Conservation (phyloP, 2,113 vertebrate genomes). For the Climacteris rufus region DNA sequence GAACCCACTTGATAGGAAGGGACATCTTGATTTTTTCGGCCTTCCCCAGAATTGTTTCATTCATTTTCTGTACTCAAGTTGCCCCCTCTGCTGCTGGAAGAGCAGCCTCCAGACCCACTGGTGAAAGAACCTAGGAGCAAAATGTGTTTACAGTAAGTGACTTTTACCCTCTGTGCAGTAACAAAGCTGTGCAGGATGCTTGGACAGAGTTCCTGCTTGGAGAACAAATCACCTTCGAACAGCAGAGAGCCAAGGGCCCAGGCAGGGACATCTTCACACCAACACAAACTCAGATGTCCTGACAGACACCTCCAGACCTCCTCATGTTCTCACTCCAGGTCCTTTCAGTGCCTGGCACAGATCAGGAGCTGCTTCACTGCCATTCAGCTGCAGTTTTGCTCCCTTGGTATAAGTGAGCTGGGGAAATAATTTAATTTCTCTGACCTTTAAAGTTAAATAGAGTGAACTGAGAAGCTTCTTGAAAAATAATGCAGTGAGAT, state of each 20-base stretch:
- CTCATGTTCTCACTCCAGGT: not conserved
- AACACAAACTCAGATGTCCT: fast-evolving
- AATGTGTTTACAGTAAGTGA: fast-evolving
- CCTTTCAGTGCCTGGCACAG: not conserved
- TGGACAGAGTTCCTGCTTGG: not conserved
- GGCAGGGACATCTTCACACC: not conserved
- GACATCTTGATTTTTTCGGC: not conserved
- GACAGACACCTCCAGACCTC: not conserved
- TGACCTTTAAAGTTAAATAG: conserved; percentile 40
- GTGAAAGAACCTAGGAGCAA: not conserved
- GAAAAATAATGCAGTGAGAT: conserved; percentile 45
- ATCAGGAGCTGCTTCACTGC: fast-evolving
- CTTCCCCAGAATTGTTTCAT: not conserved
- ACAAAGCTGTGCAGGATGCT: not conserved
- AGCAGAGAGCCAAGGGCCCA: not conserved
- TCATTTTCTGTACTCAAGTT: fast-evolving
- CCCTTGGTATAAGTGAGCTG: not conserved
- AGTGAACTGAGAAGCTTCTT: conserved; percentile 15
- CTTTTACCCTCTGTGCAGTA: fast-evolving
- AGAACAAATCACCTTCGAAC: fast-evolving
- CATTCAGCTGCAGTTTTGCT: not conserved
- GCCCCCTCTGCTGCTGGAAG: not conserved
- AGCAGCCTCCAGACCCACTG: not conserved
- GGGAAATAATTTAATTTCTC: conserved; percentile 19
- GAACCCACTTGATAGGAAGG: not conserved